These are phyloP conservation scores for Ectemnius lituratus DNA, from an alignment of 2,888 invertebrate genomes.

Conservation along the genomic window DNA sequence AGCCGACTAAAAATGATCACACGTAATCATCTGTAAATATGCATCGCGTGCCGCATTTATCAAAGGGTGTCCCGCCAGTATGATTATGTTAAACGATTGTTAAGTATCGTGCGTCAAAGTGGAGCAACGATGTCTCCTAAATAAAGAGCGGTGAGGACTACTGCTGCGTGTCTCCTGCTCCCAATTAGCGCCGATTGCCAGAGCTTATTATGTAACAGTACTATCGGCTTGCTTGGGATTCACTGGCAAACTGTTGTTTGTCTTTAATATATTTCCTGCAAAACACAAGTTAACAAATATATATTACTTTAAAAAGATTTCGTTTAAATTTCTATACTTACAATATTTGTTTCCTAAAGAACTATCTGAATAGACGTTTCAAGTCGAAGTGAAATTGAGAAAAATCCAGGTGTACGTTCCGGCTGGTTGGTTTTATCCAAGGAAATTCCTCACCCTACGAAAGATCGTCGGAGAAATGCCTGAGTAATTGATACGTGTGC, in stretches of 20 bases:
- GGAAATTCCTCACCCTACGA: constrained; percentile 20
- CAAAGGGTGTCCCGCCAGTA: neutral
- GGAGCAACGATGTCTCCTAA: neutral
- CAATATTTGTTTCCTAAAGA: too few species aligned
- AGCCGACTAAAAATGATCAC: constrained; percentile 7
- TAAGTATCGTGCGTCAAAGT: neutral
- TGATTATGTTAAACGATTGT: neutral
- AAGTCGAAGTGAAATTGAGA: too few species aligned
- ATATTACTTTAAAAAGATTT: too few species aligned
- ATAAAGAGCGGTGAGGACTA: neutral
- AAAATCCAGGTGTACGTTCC: too few species aligned
- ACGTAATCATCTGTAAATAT: constrained; percentile 19
- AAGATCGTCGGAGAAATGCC: constrained; percentile 29
- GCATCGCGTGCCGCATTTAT: constrained; percentile 10
- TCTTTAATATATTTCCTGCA: constrained; percentile 5
- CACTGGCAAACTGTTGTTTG: constrained; percentile 8
- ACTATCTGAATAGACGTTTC: too few species aligned
- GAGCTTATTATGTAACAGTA: too few species aligned
- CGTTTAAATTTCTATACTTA: too few species aligned
- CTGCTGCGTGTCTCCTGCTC: too few species aligned
- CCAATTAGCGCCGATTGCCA: too few species aligned
- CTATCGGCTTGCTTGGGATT: too few species aligned
- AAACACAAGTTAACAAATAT: neutral
- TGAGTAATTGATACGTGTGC: constrained; percentile 68
- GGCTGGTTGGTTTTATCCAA: neutral